Evolutionary conservation across 2,888 invertebrate species (phyloP).

Genomic region (Flexamia atlantica): DNA sequence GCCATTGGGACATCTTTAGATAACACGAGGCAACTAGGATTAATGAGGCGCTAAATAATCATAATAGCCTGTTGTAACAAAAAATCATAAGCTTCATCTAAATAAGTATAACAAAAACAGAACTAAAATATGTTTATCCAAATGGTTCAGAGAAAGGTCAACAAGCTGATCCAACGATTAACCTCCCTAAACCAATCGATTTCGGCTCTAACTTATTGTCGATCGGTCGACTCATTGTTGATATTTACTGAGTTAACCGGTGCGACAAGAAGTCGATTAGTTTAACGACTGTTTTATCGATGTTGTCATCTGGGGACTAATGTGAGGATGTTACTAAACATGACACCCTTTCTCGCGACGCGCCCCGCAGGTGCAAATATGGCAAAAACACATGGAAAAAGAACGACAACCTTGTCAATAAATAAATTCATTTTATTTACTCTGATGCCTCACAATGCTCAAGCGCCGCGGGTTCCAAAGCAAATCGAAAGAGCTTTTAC

Average conservation of each 20-base stretch:
- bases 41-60: no score
- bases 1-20: no score
- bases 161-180: neutral
- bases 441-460: no score
- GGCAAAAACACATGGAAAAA: no score
- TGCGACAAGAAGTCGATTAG: slow-evolving; percentile 3
- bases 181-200: neutral
- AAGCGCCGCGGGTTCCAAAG: no score
- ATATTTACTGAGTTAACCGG: slow-evolving; percentile 11
- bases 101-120: neutral
- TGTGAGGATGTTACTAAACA: slow-evolving; percentile 1
- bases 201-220: slow-evolving; percentile 6
- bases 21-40: no score
- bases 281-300: neutral
- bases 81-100: neutral
- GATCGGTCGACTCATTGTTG: slow-evolving; percentile 11
- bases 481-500: no score
- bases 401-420: no score
- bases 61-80: neutral
- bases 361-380: no score
- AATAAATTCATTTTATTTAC: no score
- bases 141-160: slow-evolving; percentile 5
- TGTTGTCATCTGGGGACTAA: slow-evolving; percentile 5
- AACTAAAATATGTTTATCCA: neutral
- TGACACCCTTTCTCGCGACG: neutral